Conservation (phyloP, 2,797 vertebrate species). For the Rhinophrynus dorsalis region DNA sequence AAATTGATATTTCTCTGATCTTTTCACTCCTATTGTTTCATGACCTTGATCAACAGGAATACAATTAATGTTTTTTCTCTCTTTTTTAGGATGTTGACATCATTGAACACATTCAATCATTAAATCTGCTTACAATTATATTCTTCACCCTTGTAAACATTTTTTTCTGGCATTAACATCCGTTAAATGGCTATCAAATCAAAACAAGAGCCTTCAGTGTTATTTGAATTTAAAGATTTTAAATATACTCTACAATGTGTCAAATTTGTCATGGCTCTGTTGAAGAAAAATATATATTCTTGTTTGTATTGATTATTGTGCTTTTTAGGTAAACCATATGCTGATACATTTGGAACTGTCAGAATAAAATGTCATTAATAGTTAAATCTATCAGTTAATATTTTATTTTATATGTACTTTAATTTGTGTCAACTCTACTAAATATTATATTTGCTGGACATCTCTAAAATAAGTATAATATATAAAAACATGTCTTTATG, state of each 20-base stretch:
- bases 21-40: constrained; percentile 49
- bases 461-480: not conserved
- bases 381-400: no score
- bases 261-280: no score
- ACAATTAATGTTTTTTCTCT: not conserved
- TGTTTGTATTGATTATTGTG: not conserved
- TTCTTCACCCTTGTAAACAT: not conserved
- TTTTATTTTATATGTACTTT: no score
- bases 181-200: not conserved
- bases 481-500: not conserved
- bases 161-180: not conserved
- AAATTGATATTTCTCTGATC: constrained; percentile 56
- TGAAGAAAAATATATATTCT: not conserved
- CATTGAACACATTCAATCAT: not conserved
- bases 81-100: not conserved
- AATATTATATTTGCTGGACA: no score
- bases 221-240: not conserved
- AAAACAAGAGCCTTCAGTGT: not conserved
- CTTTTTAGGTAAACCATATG: not conserved
- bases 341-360: no score
- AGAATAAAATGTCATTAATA: no score
- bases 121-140: not conserved
- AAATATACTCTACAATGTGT: not conserved
- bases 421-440: no score
- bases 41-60: not conserved